Evolutionary conservation across 2,113 vertebrate genomes (phyloP).

Genomic region (Lasiurus borealis): DNA sequence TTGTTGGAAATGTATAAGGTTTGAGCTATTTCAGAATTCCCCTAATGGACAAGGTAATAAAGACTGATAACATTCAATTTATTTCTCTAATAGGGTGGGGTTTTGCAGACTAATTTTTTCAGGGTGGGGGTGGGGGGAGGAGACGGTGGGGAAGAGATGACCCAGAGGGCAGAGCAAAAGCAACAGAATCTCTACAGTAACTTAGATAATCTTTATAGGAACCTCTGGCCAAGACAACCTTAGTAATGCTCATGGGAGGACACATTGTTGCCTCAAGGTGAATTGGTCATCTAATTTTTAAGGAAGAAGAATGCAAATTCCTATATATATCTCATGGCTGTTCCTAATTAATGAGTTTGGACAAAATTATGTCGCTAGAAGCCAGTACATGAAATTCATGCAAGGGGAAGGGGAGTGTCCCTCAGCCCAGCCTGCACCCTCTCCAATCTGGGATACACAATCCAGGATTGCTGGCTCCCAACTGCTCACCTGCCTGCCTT

Average conservation of each 20-base stretch:
- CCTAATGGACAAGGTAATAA: not conserved
- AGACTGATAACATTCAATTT: not conserved
- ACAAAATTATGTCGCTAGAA: not conserved
- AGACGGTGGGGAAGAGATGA: not conserved
- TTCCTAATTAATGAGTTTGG: not conserved
- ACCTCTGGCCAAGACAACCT: conserved; percentile 19
- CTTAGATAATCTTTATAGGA: not conserved
- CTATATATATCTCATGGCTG: not conserved
- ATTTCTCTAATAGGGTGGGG: not conserved
- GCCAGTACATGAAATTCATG: too few relatives aligned
- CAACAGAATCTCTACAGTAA: not conserved
- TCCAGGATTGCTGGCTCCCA: too few relatives aligned
- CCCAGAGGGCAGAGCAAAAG: not conserved
- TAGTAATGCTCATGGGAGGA: not conserved
- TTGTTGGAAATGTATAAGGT: not conserved
- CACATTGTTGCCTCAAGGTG: not conserved
- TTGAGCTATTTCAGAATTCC: conserved; percentile 15
- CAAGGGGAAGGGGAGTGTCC: too few relatives aligned
- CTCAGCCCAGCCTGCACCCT: too few relatives aligned
- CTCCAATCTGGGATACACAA: too few relatives aligned
- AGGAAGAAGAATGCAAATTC: not conserved
- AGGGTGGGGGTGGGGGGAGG: too few relatives aligned
- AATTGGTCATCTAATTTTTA: not conserved
- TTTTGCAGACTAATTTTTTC: not conserved
- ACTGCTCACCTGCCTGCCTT: too few relatives aligned